Evolutionary conservation across 2,797 vertebrate species (phyloP), one percentile per base, ranked within the genome.

Genomic region (Pipistrellus pipistrellus): DNA sequence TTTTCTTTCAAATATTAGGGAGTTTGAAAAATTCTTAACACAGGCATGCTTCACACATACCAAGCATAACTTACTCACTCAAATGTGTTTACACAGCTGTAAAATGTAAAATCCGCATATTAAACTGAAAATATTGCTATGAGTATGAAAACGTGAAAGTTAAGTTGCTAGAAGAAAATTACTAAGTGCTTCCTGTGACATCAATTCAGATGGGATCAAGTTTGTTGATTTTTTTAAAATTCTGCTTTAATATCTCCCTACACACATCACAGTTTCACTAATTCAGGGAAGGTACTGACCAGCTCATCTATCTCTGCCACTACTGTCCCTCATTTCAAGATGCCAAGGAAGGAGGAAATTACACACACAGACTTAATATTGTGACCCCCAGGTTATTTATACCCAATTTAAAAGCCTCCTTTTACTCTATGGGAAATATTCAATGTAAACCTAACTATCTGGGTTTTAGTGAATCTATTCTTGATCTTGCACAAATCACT

Each of bases 71-170:
- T 97, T 87, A 82, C 92, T 97, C 86, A 57, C 95, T 91, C 96
- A 95, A 96, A 96, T 96, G 93, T 98, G 95, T 96, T 98, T 97
- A 95, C 66, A 96, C 94, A 98, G 96, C 95, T 98, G 92, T 81
- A 76, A 97, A 97, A 97, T 98, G 92, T 81, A 76, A 97, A 97
- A 97, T 81, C 96, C 84, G 96, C 89, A 92, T 96, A 96, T 97
- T 97, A 97, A 98, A 97, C 73, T 95, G 93, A 98, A 98, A 93
- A 97, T 96, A 95, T 32, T 95, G 88, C 90, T 96, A 85, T 90
- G 41, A 97, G 55, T 98, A 57, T 8, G 1, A 35, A 17, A 51
- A 97, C 77, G 90, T 93, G 82, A 97, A 94, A 97, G 96, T 92
- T 77, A 97, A 98, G 82, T 32, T 95, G 95, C 62, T 90, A 75